phyloP scores from a whole-genome alignment of 2,888 invertebrate species.

The Entomobrya multifasciata region DNA sequence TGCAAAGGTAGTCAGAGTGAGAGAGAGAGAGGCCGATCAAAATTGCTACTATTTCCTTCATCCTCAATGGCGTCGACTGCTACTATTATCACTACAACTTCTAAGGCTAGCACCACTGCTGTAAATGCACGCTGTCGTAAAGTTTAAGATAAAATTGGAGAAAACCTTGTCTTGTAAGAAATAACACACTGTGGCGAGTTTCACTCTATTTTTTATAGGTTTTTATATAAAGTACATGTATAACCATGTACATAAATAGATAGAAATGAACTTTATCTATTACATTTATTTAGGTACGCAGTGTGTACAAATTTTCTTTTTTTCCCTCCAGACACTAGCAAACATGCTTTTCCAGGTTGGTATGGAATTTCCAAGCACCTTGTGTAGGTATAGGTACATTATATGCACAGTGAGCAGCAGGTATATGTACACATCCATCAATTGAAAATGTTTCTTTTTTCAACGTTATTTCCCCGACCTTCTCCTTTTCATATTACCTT shows the following conservation, averaged over 20 bases:
- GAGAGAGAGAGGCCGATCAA: conserved; percentile 44
- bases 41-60: conserved; percentile 66
- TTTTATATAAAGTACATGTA: background rate
- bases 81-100: conserved; percentile 1
- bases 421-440: conserved; percentile 57
- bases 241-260: background rate
- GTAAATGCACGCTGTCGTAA: conserved; percentile 29
- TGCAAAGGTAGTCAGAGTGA: conserved; percentile 47
- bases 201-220: background rate
- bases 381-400: no score
- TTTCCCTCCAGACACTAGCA: conserved; percentile 33
- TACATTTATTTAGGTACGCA: conserved; percentile 33
- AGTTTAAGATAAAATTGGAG: conserved; percentile 57
- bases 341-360: background rate
- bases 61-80: conserved; percentile 43
- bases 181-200: conserved; percentile 1
- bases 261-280: conserved; percentile 29
- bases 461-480: conserved; percentile 23
- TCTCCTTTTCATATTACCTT: conserved; percentile 66
- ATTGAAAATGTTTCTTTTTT: conserved; percentile 60
- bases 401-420: no score
- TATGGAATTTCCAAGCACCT: no score
- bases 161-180: background rate
- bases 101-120: background rate
- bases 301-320: conserved; percentile 45